These are phyloP conservation scores for Plusia festucae DNA, from an alignment of 2,888 invertebrate genomes.

Conservation along the genomic window DNA sequence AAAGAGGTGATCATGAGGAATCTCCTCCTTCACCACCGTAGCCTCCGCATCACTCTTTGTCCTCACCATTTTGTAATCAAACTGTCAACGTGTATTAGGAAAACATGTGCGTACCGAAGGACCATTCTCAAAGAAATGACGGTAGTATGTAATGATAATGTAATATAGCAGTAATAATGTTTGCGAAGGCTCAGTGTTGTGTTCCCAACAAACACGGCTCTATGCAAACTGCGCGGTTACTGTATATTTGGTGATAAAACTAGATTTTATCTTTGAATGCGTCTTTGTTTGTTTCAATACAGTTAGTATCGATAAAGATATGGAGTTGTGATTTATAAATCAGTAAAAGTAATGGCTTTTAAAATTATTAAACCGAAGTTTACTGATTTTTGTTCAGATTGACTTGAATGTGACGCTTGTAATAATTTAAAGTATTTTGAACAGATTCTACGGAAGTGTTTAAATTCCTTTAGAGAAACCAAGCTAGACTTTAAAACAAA, in stretches of 20 bases:
- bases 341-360: not conserved
- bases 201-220: constrained; percentile 39
- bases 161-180: constrained; percentile 36
- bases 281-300: constrained; percentile 20
- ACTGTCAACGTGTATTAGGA: constrained; percentile 25
- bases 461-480: too few relatives aligned
- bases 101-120: constrained; percentile 22
- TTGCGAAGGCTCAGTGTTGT: constrained; percentile 47
- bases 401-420: too few relatives aligned
- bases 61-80: constrained; percentile 64
- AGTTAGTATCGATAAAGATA: not conserved
- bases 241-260: constrained; percentile 54
- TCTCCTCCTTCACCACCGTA: constrained; percentile 70
- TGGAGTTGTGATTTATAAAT: not conserved
- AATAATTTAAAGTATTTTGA: too few relatives aligned
- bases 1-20: constrained; percentile 81
- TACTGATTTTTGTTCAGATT: too few relatives aligned
- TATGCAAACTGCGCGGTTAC: constrained; percentile 45
- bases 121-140: constrained; percentile 56
- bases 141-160: constrained; percentile 45
- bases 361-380: not conserved
- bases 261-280: constrained; percentile 41
- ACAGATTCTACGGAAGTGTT: too few relatives aligned
- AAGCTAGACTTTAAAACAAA: too few relatives aligned
- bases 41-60: constrained; percentile 69